Evolutionary conservation across 2,113 vertebrate genomes (phyloP), one percentile per base, ranked within the genome.

Genomic region (Halichoerus grypus): DNA sequence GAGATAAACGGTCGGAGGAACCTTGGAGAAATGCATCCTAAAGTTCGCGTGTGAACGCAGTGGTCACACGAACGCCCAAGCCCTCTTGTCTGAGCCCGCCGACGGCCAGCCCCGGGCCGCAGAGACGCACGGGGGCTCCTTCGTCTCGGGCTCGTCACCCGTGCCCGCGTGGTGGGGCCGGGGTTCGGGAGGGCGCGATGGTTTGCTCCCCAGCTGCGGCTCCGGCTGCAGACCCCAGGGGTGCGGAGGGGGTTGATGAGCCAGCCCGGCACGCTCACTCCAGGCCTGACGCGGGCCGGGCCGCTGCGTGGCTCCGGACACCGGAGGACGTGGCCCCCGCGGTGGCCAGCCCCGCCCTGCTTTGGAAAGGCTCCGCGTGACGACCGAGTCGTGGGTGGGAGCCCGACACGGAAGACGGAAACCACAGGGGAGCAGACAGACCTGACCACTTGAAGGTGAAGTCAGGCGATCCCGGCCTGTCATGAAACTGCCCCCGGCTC

Each of bases 401-500:
- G 12, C 24, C 49, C 26, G 24, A 39, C 7, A 26, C 31, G 71
- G 10, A 33, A 36, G 21, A 19, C 26, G 0, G 91, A 61, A 80
- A 26, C 69, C 80, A 19, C n/a, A 13, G 16, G 18, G 63, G 36
- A 51, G 88, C 42, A 55, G 71, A 21, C 21, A 59, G 65, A 39
- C 5, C 36, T 10, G 57, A 19, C 9, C 6, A 0, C 39, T 46
- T 46, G 5, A 26, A 18, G 8, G 14, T 5, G 8, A 36, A 12
- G 7, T 3, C 0, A 1, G 0, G 3, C 2, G 26, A 3, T 2
- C 49, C 28, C 57, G 7, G 55, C 10, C 36, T 21, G 28, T 5
- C 0, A 5, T 0, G 39, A 14, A 18, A 11, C 26, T 7, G 42
- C 26, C 33, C 19, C 55, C 1, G 0, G 0, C 12, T 13, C 4